A percentile compares a stretch with the other conserved stretches of the same genome.
Evolutionary conservation across 35 echinoderm and acorn worm species (phyloP).

Genomic region (Amphiura filiformis): DNA sequence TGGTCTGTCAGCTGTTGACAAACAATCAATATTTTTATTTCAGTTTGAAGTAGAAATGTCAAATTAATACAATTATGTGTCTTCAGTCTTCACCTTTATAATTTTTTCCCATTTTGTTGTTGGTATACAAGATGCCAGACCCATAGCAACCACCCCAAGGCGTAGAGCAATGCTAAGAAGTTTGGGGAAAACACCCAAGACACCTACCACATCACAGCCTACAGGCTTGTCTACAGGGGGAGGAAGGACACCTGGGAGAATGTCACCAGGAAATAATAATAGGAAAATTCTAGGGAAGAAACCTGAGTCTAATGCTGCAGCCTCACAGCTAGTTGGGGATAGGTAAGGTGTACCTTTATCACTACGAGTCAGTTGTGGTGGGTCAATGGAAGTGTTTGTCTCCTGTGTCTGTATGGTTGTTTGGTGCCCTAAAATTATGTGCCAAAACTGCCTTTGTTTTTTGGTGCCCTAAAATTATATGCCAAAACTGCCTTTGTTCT

Average conservation of each 20-base stretch:
- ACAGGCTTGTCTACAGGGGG: no score
- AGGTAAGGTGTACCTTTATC: neutral
- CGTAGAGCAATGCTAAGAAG: neutral
- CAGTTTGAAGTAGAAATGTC: no score
- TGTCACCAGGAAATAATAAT: neutral
- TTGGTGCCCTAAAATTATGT: no score
- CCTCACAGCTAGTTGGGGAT: neutral
- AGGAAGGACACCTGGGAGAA: neutral
- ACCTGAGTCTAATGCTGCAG: neutral
- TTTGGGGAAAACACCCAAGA: conserved; percentile 42
- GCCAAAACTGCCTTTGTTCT: no score
- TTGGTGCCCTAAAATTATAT: no score
- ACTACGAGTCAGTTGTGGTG: no score
- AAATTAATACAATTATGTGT: no score
- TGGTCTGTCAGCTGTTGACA: no score
- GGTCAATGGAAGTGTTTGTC: no score
- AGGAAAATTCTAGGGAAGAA: neutral
- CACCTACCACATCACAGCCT: neutral
- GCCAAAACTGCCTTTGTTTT: no score
- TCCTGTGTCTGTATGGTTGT: no score
- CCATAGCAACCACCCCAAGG: neutral
- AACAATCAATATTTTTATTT: no score
- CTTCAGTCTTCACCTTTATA: neutral
- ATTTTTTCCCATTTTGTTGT: neutral
- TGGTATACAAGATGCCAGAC: neutral